Evolutionary conservation across 2,797 vertebrate species (phyloP).

Genomic region (Eulemur albifrons): DNA sequence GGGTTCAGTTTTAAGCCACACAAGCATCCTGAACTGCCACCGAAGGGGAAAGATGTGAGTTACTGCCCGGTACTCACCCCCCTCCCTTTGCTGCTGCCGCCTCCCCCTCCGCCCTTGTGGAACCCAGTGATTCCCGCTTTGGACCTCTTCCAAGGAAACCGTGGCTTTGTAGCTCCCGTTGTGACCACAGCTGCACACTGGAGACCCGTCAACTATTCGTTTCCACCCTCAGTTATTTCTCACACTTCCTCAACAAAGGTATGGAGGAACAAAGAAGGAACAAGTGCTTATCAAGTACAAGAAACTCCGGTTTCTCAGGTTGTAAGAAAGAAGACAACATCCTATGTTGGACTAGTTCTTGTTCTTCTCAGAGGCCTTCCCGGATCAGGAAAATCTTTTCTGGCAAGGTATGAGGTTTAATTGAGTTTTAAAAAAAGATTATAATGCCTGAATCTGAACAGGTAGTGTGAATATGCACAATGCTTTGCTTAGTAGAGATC

Average conservation of each 20-base stretch:
- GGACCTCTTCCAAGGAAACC: constrained; percentile 81
- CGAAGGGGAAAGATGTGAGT: constrained; percentile 61
- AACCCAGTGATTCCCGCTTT: constrained; percentile 90
- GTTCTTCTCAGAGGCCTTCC: constrained; percentile 96
- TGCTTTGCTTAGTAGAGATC: constrained; percentile 25
- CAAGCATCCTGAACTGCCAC: constrained; percentile 66
- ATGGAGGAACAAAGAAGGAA: constrained; percentile 80
- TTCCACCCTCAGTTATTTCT: constrained; percentile 87
- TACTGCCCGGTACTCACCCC: constrained; percentile 61
- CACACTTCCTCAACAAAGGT: constrained; percentile 76
- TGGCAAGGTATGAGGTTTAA: constrained; percentile 91
- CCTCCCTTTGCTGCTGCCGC: constrained; percentile 65
- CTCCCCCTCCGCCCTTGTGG: constrained; percentile 82
- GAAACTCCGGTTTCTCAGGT: constrained; percentile 76
- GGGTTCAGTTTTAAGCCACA: constrained; percentile 67
- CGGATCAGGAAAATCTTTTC: constrained; percentile 96
- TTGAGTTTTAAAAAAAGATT: not conserved
- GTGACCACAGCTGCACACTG: constrained; percentile 85
- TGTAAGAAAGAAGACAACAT: constrained; percentile 83
- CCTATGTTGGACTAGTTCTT: constrained; percentile 90
- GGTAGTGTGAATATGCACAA: not conserved
- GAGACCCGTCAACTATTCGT: constrained; percentile 80
- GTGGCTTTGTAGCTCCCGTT: constrained; percentile 91
- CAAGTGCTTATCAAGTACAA: constrained; percentile 77
- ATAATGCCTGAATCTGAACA: not conserved